Evolutionary conservation across 1,140 invertebrate genomes (phyloP).

Genomic region (Danaus plexippus): DNA sequence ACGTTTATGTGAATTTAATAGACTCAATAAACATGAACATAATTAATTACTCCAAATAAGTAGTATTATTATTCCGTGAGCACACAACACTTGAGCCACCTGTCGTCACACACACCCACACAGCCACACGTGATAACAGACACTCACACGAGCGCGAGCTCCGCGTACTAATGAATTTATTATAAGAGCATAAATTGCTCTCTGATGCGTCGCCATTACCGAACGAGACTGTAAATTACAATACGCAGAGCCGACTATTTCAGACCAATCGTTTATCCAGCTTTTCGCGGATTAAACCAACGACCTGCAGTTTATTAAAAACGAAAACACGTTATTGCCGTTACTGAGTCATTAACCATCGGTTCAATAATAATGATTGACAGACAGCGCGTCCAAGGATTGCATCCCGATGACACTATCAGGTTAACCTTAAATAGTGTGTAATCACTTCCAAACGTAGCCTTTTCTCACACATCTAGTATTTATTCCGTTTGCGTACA

Average conservation of each 20-base stretch:
- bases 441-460: too few species aligned
- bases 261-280: conserved; percentile 51
- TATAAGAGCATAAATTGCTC: conserved; percentile 64
- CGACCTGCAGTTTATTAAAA: conserved; percentile 39
- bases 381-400: conserved; percentile 18
- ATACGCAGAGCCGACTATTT: conserved; percentile 44
- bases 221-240: conserved; percentile 59
- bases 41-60: conserved; percentile 15
- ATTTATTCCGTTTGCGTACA: too few species aligned
- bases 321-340: conserved; percentile 11
- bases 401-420: neutral
- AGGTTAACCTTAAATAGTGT: too few species aligned
- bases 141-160: neutral
- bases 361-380: conserved; percentile 15
- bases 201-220: conserved; percentile 61
- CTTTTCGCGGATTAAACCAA: conserved; percentile 54
- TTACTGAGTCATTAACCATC: conserved; percentile 15
- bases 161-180: conserved; percentile 59
- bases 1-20: too few species aligned
- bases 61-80: conserved; percentile 10
- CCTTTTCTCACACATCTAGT: too few species aligned
- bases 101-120: conserved; percentile 9
- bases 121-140: neutral
- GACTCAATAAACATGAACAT: conserved; percentile 11
- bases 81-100: conserved; percentile 2